Evolutionary conservation across 2,888 invertebrate genomes (phyloP), one percentile per base, ranked within the genome.

Genomic region (Monochamus alternatus): DNA sequence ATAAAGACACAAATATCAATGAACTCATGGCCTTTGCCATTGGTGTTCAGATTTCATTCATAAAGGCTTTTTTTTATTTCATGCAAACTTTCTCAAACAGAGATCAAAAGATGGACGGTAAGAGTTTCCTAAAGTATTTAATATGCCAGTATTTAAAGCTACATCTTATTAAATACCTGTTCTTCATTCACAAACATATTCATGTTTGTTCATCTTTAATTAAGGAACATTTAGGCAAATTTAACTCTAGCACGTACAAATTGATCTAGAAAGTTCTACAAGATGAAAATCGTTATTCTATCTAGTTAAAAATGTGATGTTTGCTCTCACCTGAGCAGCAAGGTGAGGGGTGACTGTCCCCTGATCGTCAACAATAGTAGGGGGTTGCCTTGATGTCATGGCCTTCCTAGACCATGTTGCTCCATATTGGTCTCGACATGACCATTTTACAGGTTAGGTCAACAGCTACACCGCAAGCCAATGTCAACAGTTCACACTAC

Each of bases 361-460:
- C 85, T 85, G 86, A 79, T 81, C 85, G 80, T 85, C 86, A 83
- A 79, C 82, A 80, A 83, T 85, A 80, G 84, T 84, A 83, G 86
- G 84, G 82, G 87, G 84, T 84, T 87, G 87, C 82, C 88, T 86
- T 83, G 89, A 87, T 87, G 88, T 88, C 89, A 89, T 89, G 87
- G 87, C 88, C 88, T 84, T 84, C 73, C 83, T 87, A 88, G 85
- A 88, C 87, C 88, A 88, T 87, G 86, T 81, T 86, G 85, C 76
- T 81, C 80, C 81, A 83, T 80, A 81, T 79, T 77, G 81, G 81
- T 78, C 78, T 78, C 79, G 79, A 83, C 81, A 81, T 82, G 82
- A 82, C 83, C 81, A 80, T 83, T 77, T 82, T 81, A 68, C 76
- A 80, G 78, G 78, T 81, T 80, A 81, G 75, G 77, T 79, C 75